Evolutionary conservation across 1,140 invertebrate genomes (phyloP).

Genomic region (Prorops nasuta): DNA sequence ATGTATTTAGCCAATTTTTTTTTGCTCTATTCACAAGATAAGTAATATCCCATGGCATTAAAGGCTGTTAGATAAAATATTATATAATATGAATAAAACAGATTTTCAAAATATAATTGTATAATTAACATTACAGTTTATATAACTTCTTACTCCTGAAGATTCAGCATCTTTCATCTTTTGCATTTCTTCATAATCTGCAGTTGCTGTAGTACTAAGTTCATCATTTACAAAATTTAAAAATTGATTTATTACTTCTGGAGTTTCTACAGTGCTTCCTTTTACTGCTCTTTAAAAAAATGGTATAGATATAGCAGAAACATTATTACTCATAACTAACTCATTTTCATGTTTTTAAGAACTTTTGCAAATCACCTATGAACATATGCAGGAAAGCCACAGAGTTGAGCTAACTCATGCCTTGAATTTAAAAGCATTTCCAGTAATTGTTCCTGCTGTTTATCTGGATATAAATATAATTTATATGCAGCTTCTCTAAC

Average conservation of each 20-base stretch:
- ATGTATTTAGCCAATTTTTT: constrained; percentile 66
- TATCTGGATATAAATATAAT: constrained; percentile 79
- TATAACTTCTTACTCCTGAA: constrained; percentile 38
- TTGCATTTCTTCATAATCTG: constrained; percentile 74
- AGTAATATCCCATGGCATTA: constrained; percentile 82
- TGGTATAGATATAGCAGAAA: constrained; percentile 2
- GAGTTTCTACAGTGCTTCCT: constrained; percentile 81
- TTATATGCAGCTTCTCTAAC: constrained; percentile 88
- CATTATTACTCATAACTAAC: constrained; percentile 5
- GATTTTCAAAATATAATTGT: background rate
- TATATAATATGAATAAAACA: too few relatives aligned
- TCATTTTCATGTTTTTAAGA: constrained; percentile 4
- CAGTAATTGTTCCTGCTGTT: constrained; percentile 75
- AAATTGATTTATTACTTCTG: constrained; percentile 77
- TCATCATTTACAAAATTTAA: constrained; percentile 74
- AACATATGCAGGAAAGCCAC: constrained; percentile 85
- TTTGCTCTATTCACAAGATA: constrained; percentile 77
- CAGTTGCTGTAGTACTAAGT: constrained; percentile 63
- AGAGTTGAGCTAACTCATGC: constrained; percentile 76
- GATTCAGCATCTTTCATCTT: constrained; percentile 68
- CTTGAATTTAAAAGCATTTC: constrained; percentile 70
- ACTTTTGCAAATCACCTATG: constrained; percentile 63
- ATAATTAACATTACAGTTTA: constrained; percentile 5
- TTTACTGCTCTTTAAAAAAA: constrained; percentile 69
- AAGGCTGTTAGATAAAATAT: constrained; percentile 35